phyloP scores from a whole-genome alignment of 2,113 vertebrate genomes.

The Bostrychus sinensis region DNA sequence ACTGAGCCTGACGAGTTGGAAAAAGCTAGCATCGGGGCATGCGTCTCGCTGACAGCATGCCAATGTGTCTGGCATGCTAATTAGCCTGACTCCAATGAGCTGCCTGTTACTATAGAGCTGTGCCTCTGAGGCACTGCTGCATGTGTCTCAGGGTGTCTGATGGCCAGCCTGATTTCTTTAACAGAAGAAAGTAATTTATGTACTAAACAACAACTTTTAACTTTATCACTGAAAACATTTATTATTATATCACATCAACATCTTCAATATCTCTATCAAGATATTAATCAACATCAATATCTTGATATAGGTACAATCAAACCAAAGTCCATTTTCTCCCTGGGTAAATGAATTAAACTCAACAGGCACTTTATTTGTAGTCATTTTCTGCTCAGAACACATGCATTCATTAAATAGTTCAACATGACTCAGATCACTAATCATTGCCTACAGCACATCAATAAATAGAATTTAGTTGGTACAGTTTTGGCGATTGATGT shows the following conservation, averaged over 20 bases:
- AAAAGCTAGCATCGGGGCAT: conserved; percentile 14
- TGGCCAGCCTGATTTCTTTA: conserved; percentile 62
- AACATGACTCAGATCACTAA: too few relatives aligned
- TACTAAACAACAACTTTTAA: conserved; percentile 9
- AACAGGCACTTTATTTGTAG: too few relatives aligned
- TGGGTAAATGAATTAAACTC: background rate
- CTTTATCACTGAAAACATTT: background rate
- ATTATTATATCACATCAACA: too few relatives aligned
- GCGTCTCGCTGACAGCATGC: conserved; percentile 31
- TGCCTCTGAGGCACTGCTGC: conserved; percentile 16
- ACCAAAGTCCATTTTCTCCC: conserved; percentile 1
- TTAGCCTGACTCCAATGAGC: conserved; percentile 48
- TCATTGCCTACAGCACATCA: too few relatives aligned
- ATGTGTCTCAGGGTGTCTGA: conserved; percentile 33
- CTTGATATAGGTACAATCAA: too few relatives aligned
- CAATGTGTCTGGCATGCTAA: conserved; percentile 63
- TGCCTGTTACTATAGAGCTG: conserved; percentile 31
- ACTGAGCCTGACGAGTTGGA: conserved; percentile 16
- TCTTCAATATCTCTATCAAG: too few relatives aligned
- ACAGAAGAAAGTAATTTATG: conserved; percentile 38
- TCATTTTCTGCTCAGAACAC: too few relatives aligned
- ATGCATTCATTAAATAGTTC: too few relatives aligned
- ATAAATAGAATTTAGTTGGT: too few relatives aligned
- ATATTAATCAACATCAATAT: too few relatives aligned
- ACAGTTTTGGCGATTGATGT: too few relatives aligned